Conservation (phyloP, 1,140 invertebrate genomes). For the Helicoverpa zea region DNA sequence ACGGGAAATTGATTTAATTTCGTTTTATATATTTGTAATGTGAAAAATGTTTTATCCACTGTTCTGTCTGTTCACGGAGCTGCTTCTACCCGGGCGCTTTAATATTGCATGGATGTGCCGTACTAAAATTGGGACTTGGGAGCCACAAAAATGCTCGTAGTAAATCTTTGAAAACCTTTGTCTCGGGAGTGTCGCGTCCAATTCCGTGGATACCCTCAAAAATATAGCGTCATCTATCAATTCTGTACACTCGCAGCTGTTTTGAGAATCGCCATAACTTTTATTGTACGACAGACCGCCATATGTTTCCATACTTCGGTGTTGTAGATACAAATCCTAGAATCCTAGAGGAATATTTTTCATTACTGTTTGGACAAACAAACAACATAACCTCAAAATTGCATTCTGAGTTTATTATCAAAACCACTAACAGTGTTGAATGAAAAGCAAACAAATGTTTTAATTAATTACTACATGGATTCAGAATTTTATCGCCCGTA, state of each 20-base stretch:
- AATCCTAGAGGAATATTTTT: neutral
- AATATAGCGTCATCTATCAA: constrained; percentile 33
- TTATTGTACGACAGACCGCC: neutral
- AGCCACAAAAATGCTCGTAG: constrained; percentile 12
- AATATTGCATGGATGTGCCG: constrained; percentile 16
- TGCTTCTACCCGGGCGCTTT: neutral
- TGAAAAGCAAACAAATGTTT: constrained; percentile 27
- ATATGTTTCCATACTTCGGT: neutral
- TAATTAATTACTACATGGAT: constrained; percentile 15
- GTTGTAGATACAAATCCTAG: neutral
- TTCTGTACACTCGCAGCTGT: constrained; percentile 9
- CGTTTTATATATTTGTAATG: neutral
- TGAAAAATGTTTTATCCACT: neutral
- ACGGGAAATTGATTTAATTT: neutral
- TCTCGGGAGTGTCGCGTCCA: neutral
- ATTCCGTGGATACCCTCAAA: constrained; percentile 8
- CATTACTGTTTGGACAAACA: constrained; percentile 9
- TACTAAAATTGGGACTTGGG: neutral
- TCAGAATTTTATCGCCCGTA: neutral
- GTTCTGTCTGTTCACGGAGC: neutral
- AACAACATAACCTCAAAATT: neutral
- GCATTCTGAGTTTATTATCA: neutral
- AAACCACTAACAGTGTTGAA: neutral
- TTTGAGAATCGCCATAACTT: constrained; percentile 17
- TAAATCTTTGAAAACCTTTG: constrained; percentile 36